phyloP scores from a whole-genome alignment of 2,797 vertebrate genomes.

The Euthynnus affinis region DNA sequence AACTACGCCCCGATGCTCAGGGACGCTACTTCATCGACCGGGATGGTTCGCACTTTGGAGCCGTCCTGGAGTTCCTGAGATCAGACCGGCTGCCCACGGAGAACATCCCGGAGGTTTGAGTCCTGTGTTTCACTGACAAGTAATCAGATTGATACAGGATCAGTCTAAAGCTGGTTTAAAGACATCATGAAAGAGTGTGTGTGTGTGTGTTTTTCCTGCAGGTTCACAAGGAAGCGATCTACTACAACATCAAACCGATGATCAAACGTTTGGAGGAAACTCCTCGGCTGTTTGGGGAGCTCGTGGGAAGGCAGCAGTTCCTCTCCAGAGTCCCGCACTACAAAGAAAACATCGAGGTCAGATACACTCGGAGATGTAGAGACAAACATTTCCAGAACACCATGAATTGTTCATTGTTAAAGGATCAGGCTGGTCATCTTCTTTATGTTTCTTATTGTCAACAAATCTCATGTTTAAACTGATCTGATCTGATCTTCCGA shows the following conservation, averaged over 20 bases:
- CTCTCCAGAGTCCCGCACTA: slow-evolving; percentile 91
- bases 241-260: slow-evolving; percentile 90
- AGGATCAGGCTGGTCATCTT: too few species aligned
- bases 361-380: too few species aligned
- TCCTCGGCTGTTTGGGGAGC: slow-evolving; percentile 91
- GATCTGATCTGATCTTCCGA: too few species aligned
- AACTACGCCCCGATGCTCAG: slow-evolving; percentile 79
- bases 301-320: slow-evolving; percentile 92
- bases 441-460: too few species aligned
- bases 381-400: too few species aligned
- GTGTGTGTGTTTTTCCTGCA: slow-evolving; percentile 59
- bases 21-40: slow-evolving; percentile 93
- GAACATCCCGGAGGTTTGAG: slow-evolving; percentile 82
- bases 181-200: too few species aligned
- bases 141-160: neutral
- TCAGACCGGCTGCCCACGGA: slow-evolving; percentile 85
- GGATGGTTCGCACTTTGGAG: slow-evolving; percentile 89
- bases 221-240: slow-evolving; percentile 90
- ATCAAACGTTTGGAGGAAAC: slow-evolving; percentile 91
- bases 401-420: too few species aligned
- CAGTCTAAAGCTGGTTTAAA: neutral
- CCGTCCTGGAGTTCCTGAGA: slow-evolving; percentile 92
- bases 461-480: too few species aligned
- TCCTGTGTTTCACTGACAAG: too few species aligned
- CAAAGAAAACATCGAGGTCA: slow-evolving; percentile 92